Conservation (phyloP, 2,797 vertebrate species). For the Crenichthys baileyi region DNA sequence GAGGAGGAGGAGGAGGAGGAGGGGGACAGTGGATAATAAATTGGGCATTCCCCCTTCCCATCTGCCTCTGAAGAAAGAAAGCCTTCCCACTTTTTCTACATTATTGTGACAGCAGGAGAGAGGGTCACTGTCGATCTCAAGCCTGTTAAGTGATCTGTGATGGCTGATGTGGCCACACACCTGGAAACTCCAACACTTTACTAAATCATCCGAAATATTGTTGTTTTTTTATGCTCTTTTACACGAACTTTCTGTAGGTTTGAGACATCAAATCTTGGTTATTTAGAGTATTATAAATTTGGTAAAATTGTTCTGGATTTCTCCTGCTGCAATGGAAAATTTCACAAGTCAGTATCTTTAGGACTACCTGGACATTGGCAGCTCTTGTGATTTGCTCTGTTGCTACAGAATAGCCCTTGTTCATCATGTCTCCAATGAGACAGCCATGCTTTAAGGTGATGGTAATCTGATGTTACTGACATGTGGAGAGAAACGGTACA, state of each 20-base stretch:
- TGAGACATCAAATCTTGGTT: conserved; percentile 2
- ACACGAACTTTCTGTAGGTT: conserved; percentile 37
- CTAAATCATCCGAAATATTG: conserved; percentile 13
- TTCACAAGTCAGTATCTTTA: conserved; percentile 16
- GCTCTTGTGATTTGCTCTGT: conserved; percentile 26
- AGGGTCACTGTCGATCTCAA: conserved; percentile 33
- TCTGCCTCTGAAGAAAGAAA: conserved; percentile 49
- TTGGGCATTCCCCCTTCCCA: conserved; percentile 40
- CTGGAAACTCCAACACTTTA: conserved; percentile 19
- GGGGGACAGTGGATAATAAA: conserved; percentile 58
- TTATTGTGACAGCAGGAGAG: conserved; percentile 52
- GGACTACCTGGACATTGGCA: conserved; percentile 34
- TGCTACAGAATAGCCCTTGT: conserved; percentile 28
- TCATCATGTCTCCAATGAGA: conserved; percentile 17
- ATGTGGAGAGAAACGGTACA: conserved; percentile 14
- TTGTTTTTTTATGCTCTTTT: not conserved
- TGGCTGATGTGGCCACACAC: conserved; percentile 19
- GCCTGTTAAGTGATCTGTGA: conserved; percentile 32
- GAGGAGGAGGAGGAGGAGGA: conserved; percentile 51
- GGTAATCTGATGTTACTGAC: conserved; percentile 50
- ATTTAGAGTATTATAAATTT: not conserved
- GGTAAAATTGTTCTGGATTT: conserved; percentile 13
- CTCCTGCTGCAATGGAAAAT: conserved; percentile 35
- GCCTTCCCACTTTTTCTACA: conserved; percentile 48
- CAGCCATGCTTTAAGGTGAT: conserved; percentile 21